Evolutionary conservation across 2,888 invertebrate genomes (phyloP).

Genomic region (Drosophila birchii): DNA sequence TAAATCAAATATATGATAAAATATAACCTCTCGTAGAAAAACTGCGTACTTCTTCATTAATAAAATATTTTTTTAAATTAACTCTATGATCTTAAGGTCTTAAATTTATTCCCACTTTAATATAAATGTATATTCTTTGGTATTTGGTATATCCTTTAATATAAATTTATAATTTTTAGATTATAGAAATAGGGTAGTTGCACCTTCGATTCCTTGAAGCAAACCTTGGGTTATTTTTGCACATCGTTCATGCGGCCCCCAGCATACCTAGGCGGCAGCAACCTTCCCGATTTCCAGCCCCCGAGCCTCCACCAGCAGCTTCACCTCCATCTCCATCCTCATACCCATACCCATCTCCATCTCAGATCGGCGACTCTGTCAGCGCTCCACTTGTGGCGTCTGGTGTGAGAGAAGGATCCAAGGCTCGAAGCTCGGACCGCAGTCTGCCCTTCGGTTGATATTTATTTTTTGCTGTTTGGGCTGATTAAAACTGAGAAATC

Average conservation of each 20-base stretch:
- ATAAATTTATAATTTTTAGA: fast-evolving
- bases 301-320: conserved; percentile 16
- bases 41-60: too few species aligned
- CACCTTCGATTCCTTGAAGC: background rate
- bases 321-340: conserved; percentile 28
- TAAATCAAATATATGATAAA: background rate
- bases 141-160: too few species aligned
- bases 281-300: conserved; percentile 33
- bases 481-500: conserved; percentile 81
- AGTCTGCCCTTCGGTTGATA: conserved; percentile 41
- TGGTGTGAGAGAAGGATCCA: conserved; percentile 32
- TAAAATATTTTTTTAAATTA: too few species aligned
- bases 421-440: conserved; percentile 7
- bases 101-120: too few species aligned
- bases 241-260: conserved; percentile 64
- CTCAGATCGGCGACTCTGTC: conserved; percentile 37
- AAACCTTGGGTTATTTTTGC: conserved; percentile 51
- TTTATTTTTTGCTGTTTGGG: conserved; percentile 51
- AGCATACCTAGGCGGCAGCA: conserved; percentile 68
- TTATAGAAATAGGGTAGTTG: conserved; percentile 26
- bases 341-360: conserved; percentile 27
- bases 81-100: too few species aligned
- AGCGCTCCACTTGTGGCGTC: conserved; percentile 53
- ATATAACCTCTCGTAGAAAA: too few species aligned
- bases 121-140: too few species aligned